Conservation (phyloP, 2,113 vertebrate genomes). For the Bambusicola thoracicus region DNA sequence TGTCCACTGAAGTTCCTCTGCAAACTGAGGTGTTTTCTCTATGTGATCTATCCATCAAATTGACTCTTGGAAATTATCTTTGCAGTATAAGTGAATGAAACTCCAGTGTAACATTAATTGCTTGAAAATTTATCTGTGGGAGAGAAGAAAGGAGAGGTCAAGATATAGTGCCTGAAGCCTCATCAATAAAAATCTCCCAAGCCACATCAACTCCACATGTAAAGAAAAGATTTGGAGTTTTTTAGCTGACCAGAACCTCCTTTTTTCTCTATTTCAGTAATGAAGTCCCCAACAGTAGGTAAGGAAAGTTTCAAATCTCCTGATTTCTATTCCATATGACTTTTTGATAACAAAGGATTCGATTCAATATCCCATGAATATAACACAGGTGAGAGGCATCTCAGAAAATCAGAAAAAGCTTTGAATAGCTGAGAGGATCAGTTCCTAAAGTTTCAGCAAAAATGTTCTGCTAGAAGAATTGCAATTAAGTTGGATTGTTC, state of each 20-base stretch:
- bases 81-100: background rate
- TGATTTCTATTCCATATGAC: background rate
- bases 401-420: slow-evolving; percentile 10
- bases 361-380: slow-evolving; percentile 5
- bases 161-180: background rate
- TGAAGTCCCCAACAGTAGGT: background rate
- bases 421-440: background rate
- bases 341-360: background rate
- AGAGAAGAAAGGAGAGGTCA: background rate
- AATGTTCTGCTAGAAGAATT: background rate
- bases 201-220: background rate
- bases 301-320: background rate
- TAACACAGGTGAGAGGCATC: background rate
- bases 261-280: background rate
- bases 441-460: background rate
- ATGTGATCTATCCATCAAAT: background rate
- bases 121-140: background rate
- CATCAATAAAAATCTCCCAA: background rate
- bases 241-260: background rate
- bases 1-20: background rate
- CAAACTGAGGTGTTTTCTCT: background rate
- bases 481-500: background rate
- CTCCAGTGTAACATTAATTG: background rate
- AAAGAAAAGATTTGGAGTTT: background rate
- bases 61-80: background rate